phyloP scores from a whole-genome alignment of 2,888 invertebrate species.

The Pollenia amentaria region DNA sequence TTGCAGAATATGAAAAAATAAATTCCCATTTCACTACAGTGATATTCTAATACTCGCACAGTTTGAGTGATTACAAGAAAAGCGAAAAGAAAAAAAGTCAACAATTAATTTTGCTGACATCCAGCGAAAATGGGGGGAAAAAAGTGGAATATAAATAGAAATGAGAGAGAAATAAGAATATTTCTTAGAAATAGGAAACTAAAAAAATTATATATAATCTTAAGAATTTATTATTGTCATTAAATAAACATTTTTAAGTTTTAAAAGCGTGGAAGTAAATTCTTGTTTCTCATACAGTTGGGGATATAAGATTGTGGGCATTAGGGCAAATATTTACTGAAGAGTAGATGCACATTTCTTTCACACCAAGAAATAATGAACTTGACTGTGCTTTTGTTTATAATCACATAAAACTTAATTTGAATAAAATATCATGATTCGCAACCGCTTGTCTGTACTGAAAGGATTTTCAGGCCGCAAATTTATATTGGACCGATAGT shows the following conservation, averaged over 20 bases:
- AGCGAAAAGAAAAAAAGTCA: constrained; percentile 12
- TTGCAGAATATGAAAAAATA: constrained; percentile 4
- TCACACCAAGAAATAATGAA: too few species aligned
- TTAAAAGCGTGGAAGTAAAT: constrained; percentile 7
- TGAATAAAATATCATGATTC: too few species aligned
- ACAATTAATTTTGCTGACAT: constrained; percentile 63
- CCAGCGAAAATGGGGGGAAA: constrained; percentile 5
- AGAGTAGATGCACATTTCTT: too few species aligned
- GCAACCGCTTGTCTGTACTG: too few species aligned
- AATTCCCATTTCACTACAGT: not conserved
- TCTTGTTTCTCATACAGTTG: not conserved
- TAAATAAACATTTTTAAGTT: constrained; percentile 50
- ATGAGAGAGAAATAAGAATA: not conserved
- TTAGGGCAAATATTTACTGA: not conserved
- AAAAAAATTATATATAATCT: constrained; percentile 15
- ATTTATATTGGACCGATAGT: too few species aligned
- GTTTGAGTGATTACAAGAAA: constrained; percentile 36
- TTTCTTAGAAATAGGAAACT: not conserved
- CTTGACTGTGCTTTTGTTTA: too few species aligned
- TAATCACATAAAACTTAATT: too few species aligned
- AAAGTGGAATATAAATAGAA: not conserved
- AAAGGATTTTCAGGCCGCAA: too few species aligned
- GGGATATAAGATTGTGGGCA: not conserved
- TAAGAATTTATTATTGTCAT: constrained; percentile 46
- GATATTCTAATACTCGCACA: constrained; percentile 1